Evolutionary conservation across 2,888 invertebrate genomes (phyloP), one percentile per base, ranked within the genome.

Genomic region (Dicyrtoma fusca): DNA sequence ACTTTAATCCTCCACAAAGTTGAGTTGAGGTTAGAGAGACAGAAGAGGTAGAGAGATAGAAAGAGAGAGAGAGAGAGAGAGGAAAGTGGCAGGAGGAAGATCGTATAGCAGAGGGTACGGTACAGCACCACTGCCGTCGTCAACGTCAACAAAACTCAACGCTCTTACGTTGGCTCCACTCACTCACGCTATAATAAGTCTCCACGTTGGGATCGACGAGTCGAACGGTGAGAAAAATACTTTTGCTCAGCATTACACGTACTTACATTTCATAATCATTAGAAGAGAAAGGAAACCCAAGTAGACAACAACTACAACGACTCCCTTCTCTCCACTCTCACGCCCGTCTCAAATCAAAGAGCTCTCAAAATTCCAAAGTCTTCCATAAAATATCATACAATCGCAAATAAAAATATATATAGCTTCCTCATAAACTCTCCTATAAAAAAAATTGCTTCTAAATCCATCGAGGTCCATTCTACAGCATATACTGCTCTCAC

Each of bases 1-100:
- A 63, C 62, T 63, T 63, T 44, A 44, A 45, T 63, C 62, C 62
- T 63, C 62, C 62, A 63, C 44, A 63, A 63, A 45, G 44, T 44
- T 17, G 34, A 63, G 34, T 34, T n/a, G 42, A 49, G 49, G 17
- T 49, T 49, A 8, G 34, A 61, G n/a, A n/a, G n/a, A n/a, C n/a
- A n/a, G n/a, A n/a, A n/a, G n/a, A n/a, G n/a, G n/a, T n/a, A n/a
- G n/a, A n/a, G n/a, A n/a, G n/a, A n/a, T n/a, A n/a, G n/a, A n/a
- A n/a, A n/a, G n/a, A n/a, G n/a, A n/a, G n/a, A n/a, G n/a, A n/a
- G n/a, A n/a, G n/a, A n/a, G n/a, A n/a, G n/a, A n/a, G 61, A 61
- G 44, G 19, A 5, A 25, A 17, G 34, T 11, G 34, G 61, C 17
- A 42, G 42, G 61, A 61, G 44, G 1, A 13, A 57, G 57, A 25